Evolutionary conservation across 2,888 invertebrate species (phyloP).

Genomic region (Halictus quadricinctus): DNA sequence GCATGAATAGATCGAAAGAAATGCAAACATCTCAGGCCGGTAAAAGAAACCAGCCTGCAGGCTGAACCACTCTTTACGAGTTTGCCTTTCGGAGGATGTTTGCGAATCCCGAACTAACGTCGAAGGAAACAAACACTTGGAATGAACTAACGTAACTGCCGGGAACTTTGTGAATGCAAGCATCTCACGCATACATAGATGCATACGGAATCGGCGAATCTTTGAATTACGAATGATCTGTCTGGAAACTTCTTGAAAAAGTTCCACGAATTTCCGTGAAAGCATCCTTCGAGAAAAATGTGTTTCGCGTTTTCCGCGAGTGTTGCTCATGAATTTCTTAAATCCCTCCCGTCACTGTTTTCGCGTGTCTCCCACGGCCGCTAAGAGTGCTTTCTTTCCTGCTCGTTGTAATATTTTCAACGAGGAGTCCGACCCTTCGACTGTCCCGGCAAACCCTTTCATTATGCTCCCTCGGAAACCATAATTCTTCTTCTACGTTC

Average conservation of each 20-base stretch:
- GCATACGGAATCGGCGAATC: conserved; percentile 38
- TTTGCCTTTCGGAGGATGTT: conserved; percentile 54
- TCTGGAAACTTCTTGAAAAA: conserved; percentile 40
- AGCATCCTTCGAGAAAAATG: conserved; percentile 34
- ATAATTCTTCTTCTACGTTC: background rate
- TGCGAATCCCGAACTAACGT: conserved; percentile 56
- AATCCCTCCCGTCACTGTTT: conserved; percentile 14
- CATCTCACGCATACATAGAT: conserved; percentile 41
- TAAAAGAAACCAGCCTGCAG: conserved; percentile 41
- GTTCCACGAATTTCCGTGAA: conserved; percentile 30
- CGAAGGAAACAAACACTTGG: conserved; percentile 65
- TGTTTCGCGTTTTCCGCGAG: conserved; percentile 35
- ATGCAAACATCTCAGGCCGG: background rate
- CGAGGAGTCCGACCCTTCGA: background rate
- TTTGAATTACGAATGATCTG: conserved; percentile 55
- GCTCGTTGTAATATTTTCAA: conserved; percentile 4
- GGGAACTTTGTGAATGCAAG: conserved; percentile 43
- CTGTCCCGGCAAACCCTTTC: background rate
- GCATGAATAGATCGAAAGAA: conserved; percentile 26
- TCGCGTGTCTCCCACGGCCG: background rate
- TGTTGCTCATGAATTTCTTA: conserved; percentile 26
- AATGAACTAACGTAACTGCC: conserved; percentile 58
- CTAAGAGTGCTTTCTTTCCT: background rate
- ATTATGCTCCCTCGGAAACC: background rate
- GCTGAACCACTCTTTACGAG: conserved; percentile 45